Evolutionary conservation across 1,140 invertebrate genomes (phyloP), one percentile per base, ranked within the genome.

Genomic region (Monomorium pharaonis): DNA sequence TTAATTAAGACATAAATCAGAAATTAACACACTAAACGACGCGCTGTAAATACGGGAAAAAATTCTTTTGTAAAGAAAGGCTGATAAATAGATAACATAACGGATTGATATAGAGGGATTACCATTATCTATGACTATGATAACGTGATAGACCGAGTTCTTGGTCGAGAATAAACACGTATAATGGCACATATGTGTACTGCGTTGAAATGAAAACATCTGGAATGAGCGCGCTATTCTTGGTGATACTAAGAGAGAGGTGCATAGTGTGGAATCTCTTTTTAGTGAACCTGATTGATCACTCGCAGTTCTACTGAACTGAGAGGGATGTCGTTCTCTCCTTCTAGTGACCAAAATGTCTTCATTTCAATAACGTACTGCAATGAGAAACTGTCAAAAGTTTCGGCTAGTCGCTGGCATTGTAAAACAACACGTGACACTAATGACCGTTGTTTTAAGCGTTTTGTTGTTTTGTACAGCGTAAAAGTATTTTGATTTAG

Each of bases 361-460:
- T n/a, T n/a, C n/a, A n/a, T n/a, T n/a, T n/a, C n/a, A n/a, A n/a
- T n/a, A n/a, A n/a, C n/a, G n/a, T n/a, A n/a, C n/a, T n/a, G n/a
- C n/a, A n/a, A 24, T 6, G n/a, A 37, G 33, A 30, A 77, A 77
- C 27, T 33, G 44, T n/a, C 21, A 37, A 42, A 69, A 37, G 44
- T 51, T 80, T 65, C 37, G 33, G 77, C 77, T 80, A 69, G 77
- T 80, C 62, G 47, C 18, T 47, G 47, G 10, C 21, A 54, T 24
- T 54, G 62, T 80, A 51, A 78, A 33, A 63, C 37, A 37, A 7
- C 18, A 16, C 10, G 3, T 47, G 47, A 56, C 37, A 18, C 37
- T 44, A 77, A 60, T 14, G 10, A 49, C 33, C 16, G 30, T 21
- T 37, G 47, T 69, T 51, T 54, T 44, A 58, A 54, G 16, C n/a